Percentiles rank a stretch among this genome's conserved stretches.
These are phyloP conservation scores for Stegastes partitus DNA, from an alignment of 2,113 vertebrate genomes.

Conservation along the genomic window DNA sequence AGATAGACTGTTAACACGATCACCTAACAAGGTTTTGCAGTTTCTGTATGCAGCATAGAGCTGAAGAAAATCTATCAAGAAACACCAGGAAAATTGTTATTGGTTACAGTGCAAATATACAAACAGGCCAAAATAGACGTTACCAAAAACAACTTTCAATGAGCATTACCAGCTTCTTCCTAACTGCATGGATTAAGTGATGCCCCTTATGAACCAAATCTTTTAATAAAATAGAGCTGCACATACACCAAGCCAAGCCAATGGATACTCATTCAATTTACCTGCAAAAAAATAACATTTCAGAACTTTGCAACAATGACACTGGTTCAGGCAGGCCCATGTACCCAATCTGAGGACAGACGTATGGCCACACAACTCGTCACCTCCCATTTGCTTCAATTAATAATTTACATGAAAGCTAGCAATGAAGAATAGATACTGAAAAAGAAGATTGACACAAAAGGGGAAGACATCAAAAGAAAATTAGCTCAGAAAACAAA, in stretches of 20 bases:
- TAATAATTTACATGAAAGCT: constrained; percentile 68
- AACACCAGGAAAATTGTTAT: neutral
- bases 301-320: constrained; percentile 40
- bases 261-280: neutral
- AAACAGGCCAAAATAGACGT: neutral
- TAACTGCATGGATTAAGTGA: neutral
- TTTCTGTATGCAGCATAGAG: neutral
- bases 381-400: constrained; percentile 49
- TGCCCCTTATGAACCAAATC: neutral
- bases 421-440: constrained; percentile 28
- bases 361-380: constrained; percentile 41
- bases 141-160: neutral
- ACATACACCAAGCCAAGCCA: neutral
- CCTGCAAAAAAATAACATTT: neutral
- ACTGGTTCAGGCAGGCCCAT: constrained; percentile 45
- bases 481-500: constrained; percentile 20
- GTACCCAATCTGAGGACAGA: constrained; percentile 45
- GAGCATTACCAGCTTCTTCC: neutral
- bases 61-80: neutral
- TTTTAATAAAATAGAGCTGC: neutral
- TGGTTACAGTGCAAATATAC: constrained; percentile 1
- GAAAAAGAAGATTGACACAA: constrained; percentile 1
- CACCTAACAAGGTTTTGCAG: constrained; percentile 9
- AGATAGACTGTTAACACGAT: constrained; percentile 50
- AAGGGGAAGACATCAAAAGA: neutral